A percentile compares a stretch with the other conserved stretches of the same genome.
phyloP scores from a whole-genome alignment of 2,113 vertebrate genomes.

The Petroica traversi region DNA sequence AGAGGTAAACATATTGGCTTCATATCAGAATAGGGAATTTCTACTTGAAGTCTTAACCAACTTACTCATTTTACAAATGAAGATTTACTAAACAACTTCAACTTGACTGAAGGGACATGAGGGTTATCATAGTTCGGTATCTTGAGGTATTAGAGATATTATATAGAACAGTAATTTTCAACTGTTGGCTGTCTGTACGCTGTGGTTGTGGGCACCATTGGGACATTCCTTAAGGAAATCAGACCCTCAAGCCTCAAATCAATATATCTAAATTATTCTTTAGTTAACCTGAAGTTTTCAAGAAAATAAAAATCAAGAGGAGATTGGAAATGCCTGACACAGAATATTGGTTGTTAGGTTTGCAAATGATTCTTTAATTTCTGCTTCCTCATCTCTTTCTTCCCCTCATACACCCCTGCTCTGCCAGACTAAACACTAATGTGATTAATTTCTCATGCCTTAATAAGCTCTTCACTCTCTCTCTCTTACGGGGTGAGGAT shows the following conservation, averaged over 20 bases:
- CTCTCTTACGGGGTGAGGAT: neutral
- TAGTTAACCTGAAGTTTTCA: neutral
- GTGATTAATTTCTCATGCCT: neutral
- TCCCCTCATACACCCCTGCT: neutral
- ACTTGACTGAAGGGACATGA: neutral
- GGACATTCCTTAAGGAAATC: neutral
- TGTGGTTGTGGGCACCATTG: neutral
- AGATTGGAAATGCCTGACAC: neutral
- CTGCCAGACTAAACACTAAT: neutral
- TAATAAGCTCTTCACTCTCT: neutral
- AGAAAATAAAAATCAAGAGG: neutral
- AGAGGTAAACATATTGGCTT: neutral
- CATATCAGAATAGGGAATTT: neutral
- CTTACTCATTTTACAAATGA: neutral
- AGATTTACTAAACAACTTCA: neutral
- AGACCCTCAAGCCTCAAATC: neutral
- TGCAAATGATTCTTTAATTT: neutral
- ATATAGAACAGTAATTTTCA: neutral
- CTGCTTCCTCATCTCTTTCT: neutral
- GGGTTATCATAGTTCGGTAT: neutral
- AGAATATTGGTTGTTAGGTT: neutral
- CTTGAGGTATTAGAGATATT: neutral
- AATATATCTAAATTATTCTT: neutral
- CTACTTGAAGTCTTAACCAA: neutral
- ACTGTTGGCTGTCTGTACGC: accelerated